phyloP scores from a whole-genome alignment of 2,113 vertebrate species.

The Peucedramus taeniatus region DNA sequence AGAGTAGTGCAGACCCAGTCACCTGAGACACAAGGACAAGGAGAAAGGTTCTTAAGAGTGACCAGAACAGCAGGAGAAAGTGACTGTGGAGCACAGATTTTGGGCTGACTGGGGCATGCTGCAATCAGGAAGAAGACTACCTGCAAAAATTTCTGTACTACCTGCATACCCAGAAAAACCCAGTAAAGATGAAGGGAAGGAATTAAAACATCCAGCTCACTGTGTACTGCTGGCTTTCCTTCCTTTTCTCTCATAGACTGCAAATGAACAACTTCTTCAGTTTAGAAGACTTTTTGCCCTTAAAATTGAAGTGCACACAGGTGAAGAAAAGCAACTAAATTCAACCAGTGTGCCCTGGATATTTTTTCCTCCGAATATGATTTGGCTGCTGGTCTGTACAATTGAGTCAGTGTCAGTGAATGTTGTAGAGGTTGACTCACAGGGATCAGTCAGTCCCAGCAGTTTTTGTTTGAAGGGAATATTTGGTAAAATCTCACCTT shows the following conservation, averaged over 20 bases:
- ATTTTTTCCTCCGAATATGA: background rate
- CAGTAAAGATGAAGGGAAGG: background rate
- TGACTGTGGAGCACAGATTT: background rate
- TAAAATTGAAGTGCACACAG: background rate
- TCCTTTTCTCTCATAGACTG: background rate
- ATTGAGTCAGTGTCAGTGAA: background rate
- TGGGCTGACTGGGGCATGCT: background rate
- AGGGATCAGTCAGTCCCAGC: background rate
- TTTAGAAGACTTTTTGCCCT: background rate
- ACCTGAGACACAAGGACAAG: rapidly evolving
- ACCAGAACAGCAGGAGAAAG: background rate
- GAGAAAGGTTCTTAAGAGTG: background rate
- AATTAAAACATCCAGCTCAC: background rate
- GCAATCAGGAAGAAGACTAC: background rate
- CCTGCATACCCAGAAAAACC: background rate
- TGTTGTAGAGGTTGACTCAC: background rate
- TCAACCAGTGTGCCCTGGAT: background rate
- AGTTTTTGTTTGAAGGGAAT: background rate
- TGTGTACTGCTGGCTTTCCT: background rate
- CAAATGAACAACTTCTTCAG: background rate
- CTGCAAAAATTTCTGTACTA: background rate
- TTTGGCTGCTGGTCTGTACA: background rate
- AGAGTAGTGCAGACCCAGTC: background rate
- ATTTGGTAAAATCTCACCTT: background rate
- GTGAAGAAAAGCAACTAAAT: background rate